Evolutionary conservation across 2,113 vertebrate species (phyloP), one percentile per base, ranked within the genome.

Genomic region (Potamarius usumacintae): DNA sequence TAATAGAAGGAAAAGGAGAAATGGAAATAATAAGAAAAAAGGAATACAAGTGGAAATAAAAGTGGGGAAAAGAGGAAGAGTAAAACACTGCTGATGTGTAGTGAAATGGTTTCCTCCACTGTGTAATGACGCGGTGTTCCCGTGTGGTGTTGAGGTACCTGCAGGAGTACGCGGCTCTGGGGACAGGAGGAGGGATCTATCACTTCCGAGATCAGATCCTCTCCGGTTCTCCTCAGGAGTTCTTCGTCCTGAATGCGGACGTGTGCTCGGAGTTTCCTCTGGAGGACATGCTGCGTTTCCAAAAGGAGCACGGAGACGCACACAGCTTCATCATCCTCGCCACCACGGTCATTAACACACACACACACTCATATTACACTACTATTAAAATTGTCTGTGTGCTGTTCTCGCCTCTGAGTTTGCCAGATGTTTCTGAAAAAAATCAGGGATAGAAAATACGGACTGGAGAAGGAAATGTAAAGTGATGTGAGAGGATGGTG

Each of bases 121-220:
- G 27, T 34, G 30, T 72, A 3, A 42, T 3, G 8, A 0, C 4
- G 71, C 22, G 71, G 14, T 15, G 55, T 57, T 3, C 10, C 2
- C 2, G 69, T 42, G 30, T 72, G 14, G 34, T 72, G 27, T 14
- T 20, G 52, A 98, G 98, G 93, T 99, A 99, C 86, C 95, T 99
- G 82, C 98, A 99, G 94, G 98, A 99, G 87, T 99, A 97, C 0
- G 95, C 97, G 0, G 98, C 98, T 0, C 95, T 99, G 93, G 97
- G 98, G 86, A 99, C 98, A 0, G 98, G 97, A 25, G 98, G 98
- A 63, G 98, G 98, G 89, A 97, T 99, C 90, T 99, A 99, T 91
- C 98, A 99, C 90, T 99, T 99, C 94, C 95, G 98, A 92, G 98
- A 99, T 94, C 98, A 99, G 96, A 99, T 99, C 92, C 95, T 99